Evolutionary conservation across 2,113 vertebrate species (phyloP).

Genomic region (Oreochromis tanganicae): DNA sequence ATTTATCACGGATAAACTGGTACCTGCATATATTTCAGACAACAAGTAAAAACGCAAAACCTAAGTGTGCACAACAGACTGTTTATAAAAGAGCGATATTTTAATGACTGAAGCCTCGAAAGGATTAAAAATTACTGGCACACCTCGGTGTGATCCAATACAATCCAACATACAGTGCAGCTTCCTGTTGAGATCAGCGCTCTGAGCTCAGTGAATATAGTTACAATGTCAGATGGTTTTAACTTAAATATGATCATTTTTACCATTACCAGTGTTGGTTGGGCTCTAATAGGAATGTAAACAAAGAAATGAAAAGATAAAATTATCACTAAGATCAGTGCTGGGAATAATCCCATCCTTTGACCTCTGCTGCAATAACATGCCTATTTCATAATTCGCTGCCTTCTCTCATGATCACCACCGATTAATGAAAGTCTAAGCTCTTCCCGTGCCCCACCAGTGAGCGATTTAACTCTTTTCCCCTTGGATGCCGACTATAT

Average conservation of each 20-base stretch:
- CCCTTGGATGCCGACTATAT: neutral
- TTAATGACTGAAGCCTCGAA: neutral
- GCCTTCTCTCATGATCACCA: neutral
- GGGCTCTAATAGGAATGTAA: neutral
- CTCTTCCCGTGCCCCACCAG: neutral
- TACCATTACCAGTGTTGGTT: neutral
- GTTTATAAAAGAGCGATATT: neutral
- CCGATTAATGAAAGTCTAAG: neutral
- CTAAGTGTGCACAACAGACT: neutral
- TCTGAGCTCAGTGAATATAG: neutral
- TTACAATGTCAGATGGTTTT: neutral
- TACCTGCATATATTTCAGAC: neutral
- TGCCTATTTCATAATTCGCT: neutral
- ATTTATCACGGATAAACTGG: neutral
- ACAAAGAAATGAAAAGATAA: neutral
- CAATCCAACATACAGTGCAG: neutral
- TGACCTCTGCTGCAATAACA: slow-evolving; percentile 40
- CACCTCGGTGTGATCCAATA: neutral
- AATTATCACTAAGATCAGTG: slow-evolving; percentile 13
- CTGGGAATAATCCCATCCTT: slow-evolving; percentile 22
- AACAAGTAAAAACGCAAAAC: neutral
- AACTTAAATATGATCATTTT: neutral
- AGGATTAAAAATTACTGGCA: neutral
- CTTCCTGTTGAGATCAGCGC: neutral
- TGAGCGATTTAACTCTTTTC: neutral